Base-by-base conservation (phyloP, 1,140 invertebrate genomes). In the Centruroides sculpturatus region DNA sequence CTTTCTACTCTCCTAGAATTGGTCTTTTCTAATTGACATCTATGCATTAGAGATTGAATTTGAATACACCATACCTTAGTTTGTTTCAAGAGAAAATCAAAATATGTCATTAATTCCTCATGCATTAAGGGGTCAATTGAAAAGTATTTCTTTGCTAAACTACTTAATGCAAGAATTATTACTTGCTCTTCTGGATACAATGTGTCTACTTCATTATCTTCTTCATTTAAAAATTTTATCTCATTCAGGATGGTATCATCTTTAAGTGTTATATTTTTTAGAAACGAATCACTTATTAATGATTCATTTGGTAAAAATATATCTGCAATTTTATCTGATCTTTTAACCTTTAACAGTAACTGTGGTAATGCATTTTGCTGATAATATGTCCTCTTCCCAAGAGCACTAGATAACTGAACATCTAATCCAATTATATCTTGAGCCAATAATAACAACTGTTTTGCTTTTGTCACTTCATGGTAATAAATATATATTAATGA, bases 381-480 rank as follows among this genome's bases (percentile, higher is more conserved):
- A 73, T 82, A 93, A 69, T 85, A 86, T 13, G 92, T 97, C 61
- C 93, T 78, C 73, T 89, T 91, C 8, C 93, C 93, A 55, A 96
- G 72, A 12, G 83, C 77, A 64, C 89, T 83, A 72, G 77, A 77
- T 10, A 86, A 73, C 67, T 84, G 76, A 36, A 91, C 74, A 54
- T 80, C 78, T 54, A 93, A 70, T 52, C 82, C 79, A 36, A 85
- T 73, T 35, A 81, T 65, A 13, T 79, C 71, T 67, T 78, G 77
- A 1, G 85, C 83, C 60, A 74, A 74, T 34, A 80, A 73, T 10
- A 93, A 76, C 70, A 83, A 79, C 60, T 83, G 77, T 61, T 84
- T 80, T 23, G 83, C 81, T 68, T 80, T 79, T 54, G 80, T 77
- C 13, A 86, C 77, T 67, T 87, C 82, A 67, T 82, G 83, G 71